phyloP scores from a whole-genome alignment of 2,888 invertebrate species.

The Diarsia dahlii region DNA sequence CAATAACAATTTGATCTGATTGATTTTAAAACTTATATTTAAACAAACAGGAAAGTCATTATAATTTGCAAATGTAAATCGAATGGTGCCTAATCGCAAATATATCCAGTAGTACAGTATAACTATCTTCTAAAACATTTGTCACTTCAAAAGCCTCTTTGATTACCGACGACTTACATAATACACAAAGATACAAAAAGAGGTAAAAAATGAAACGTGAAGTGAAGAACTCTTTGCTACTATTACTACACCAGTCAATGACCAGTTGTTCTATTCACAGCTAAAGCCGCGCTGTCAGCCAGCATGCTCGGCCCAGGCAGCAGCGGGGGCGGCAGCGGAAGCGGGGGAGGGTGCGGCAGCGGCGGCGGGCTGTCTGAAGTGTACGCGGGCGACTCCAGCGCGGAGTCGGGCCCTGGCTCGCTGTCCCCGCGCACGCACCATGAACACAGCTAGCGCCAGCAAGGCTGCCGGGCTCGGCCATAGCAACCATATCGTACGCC shows the following conservation, averaged over 20 bases:
- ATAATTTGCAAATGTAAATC: too few relatives aligned
- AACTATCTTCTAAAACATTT: too few relatives aligned
- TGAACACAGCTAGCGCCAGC: conserved; percentile 86
- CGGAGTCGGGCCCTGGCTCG: conserved; percentile 87
- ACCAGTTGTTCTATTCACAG: conserved; percentile 18
- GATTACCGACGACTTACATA: too few relatives aligned
- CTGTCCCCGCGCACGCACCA: conserved; percentile 87
- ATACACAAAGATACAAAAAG: too few relatives aligned
- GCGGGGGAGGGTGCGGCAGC: conserved; percentile 84
- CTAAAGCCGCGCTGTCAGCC: conserved; percentile 55
- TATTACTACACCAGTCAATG: neutral
- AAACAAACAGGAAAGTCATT: too few relatives aligned
- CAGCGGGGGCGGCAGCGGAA: conserved; percentile 74
- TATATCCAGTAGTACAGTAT: too few relatives aligned
- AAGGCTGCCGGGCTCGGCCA: conserved; percentile 29
- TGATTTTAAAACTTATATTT: too few relatives aligned
- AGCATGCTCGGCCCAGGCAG: conserved; percentile 64
- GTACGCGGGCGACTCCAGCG: conserved; percentile 88
- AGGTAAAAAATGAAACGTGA: too few relatives aligned
- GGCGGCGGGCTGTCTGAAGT: conserved; percentile 87
- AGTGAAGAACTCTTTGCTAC: too few relatives aligned
- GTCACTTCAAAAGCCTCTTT: too few relatives aligned
- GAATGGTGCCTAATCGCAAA: too few relatives aligned
- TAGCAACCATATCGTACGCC: conserved; percentile 53
- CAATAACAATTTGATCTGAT: too few relatives aligned